These are phyloP conservation scores for Myanophis thanlyinensis DNA, from an alignment of 2,113 vertebrate species.

Conservation along the genomic window DNA sequence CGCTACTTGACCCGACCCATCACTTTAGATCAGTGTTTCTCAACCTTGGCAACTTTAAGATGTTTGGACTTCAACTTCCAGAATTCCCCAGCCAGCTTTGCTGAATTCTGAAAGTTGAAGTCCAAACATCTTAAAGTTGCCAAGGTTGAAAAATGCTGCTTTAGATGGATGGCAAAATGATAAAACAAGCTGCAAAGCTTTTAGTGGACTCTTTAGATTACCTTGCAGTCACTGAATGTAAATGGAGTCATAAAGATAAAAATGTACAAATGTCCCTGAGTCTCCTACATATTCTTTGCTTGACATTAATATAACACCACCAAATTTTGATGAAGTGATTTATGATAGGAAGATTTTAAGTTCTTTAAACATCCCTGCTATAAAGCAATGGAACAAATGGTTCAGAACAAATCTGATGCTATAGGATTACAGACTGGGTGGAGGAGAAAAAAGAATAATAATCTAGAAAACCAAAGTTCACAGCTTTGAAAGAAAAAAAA, in stretches of 20 bases:
- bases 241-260: conserved; percentile 63
- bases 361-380: background rate
- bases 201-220: conserved; percentile 52
- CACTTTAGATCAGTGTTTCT: too few relatives aligned
- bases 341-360: background rate
- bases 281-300: background rate
- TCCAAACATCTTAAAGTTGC: too few relatives aligned
- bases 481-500: background rate
- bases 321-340: conserved; percentile 9
- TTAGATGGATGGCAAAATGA: conserved; percentile 64
- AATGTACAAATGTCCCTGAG: conserved; percentile 10
- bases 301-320: conserved; percentile 7
- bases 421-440: background rate
- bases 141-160: too few relatives aligned
- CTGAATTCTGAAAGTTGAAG: too few relatives aligned
- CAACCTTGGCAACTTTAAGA: too few relatives aligned
- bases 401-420: background rate
- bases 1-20: conserved; percentile 44
- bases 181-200: conserved; percentile 62
- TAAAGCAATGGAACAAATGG: background rate
- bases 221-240: conserved; percentile 54
- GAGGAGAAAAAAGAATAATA: background rate
- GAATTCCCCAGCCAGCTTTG: too few relatives aligned
- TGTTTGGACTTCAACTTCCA: too few relatives aligned
- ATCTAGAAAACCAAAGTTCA: background rate